A percentile compares a stretch with the other conserved stretches of the same genome.
Evolutionary conservation across 2,888 invertebrate species (phyloP).

Genomic region (Ferrisia virgata): DNA sequence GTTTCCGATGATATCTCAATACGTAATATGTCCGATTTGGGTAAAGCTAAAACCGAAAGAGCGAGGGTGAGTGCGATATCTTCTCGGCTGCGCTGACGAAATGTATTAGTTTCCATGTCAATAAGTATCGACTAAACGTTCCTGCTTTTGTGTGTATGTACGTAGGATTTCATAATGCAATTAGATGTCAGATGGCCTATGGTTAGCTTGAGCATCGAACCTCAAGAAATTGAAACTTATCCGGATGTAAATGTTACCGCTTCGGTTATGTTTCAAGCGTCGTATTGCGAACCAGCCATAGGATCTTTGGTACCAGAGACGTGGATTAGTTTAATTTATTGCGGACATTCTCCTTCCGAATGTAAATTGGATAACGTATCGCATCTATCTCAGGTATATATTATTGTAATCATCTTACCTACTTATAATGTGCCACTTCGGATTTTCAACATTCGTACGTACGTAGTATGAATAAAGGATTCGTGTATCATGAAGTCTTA

Average conservation of each 20-base stretch:
- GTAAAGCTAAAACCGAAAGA: not conserved
- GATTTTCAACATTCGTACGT: too few species aligned
- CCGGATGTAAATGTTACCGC: conserved; percentile 72
- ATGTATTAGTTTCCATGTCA: too few species aligned
- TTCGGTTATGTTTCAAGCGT: conserved; percentile 70
- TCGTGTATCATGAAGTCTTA: too few species aligned
- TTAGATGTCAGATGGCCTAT: conserved; percentile 81
- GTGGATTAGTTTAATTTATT: conserved; percentile 75
- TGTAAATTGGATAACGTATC: conserved; percentile 63
- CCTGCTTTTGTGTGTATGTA: not conserved
- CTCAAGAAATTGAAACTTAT: conserved; percentile 75
- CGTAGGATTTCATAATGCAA: conserved; percentile 49
- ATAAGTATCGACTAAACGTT: not conserved
- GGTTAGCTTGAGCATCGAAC: conserved; percentile 68
- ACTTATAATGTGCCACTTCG: too few species aligned
- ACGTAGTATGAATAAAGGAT: too few species aligned
- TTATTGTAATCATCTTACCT: not conserved
- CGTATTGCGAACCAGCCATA: conserved; percentile 59
- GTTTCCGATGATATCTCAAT: not conserved
- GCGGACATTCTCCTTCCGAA: conserved; percentile 63
- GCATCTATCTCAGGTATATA: conserved; percentile 51
- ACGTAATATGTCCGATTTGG: not conserved
- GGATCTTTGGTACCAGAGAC: conserved; percentile 62
- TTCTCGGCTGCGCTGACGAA: too few species aligned
- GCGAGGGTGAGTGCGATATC: not conserved